Conservation (phyloP, 1,140 invertebrate genomes). For the Caenorhabditis tropicalis region DNA sequence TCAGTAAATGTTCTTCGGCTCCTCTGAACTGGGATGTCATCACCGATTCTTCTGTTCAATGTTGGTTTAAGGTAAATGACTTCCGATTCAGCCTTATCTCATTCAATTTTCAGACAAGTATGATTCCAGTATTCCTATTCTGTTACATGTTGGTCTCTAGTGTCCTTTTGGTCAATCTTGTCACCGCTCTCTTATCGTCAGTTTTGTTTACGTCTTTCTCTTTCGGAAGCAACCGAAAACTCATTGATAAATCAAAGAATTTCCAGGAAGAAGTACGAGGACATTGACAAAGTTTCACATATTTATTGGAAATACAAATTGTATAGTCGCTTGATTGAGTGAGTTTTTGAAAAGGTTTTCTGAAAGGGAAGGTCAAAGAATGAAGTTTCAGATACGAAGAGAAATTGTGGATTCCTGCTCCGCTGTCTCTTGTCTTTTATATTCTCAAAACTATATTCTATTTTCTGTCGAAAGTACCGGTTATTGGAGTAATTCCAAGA, state of each 20-base stretch:
- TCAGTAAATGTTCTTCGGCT: slow-evolving; percentile 33
- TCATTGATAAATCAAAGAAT: background rate
- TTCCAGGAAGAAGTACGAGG: slow-evolving; percentile 48
- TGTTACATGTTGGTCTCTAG: slow-evolving; percentile 45
- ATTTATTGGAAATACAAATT: slow-evolving; percentile 48
- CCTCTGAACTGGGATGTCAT: slow-evolving; percentile 34
- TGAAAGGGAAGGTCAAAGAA: background rate
- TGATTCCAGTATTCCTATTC: slow-evolving; percentile 44
- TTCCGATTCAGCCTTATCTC: background rate
- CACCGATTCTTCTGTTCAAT: slow-evolving; percentile 43
- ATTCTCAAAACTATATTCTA: background rate
- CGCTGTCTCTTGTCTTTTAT: slow-evolving; percentile 40
- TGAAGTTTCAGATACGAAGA: slow-evolving; percentile 37
- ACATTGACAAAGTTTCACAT: slow-evolving; percentile 44
- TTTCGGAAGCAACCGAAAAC: background rate
- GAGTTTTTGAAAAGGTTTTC: background rate
- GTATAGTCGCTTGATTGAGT: slow-evolving; percentile 39
- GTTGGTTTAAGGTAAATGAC: slow-evolving; percentile 33
- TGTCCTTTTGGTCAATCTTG: slow-evolving; percentile 41
- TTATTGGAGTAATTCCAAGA: background rate
- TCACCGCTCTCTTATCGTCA: slow-evolving; percentile 46
- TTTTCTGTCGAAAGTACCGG: slow-evolving; percentile 13
- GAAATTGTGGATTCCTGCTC: slow-evolving; percentile 30
- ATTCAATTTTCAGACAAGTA: slow-evolving; percentile 32
- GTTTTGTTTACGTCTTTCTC: background rate